Evolutionary conservation across 2,797 vertebrate genomes (phyloP), one percentile per base, ranked within the genome.

Genomic region (Sebastes alutus): DNA sequence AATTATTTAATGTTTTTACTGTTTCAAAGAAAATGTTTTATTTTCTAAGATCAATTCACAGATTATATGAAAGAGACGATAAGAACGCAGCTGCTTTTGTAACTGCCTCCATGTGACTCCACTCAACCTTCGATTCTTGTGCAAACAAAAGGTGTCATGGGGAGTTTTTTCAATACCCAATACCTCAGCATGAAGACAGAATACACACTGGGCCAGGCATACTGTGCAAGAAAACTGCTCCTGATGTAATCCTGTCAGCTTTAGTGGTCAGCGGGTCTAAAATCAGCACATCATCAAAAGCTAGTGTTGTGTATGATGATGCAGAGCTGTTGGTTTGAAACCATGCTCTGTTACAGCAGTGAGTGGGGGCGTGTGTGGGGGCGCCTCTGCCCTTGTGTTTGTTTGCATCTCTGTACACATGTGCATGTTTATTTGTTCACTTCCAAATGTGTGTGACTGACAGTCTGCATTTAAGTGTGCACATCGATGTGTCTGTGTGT

Each of bases 281-380:
- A 80, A 64, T 75, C 25, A 68, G 8, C 22, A 7, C 18, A 84
- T 76, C 4, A 72, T 80, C 29, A 76, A 71, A 38, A 64, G 35
- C 58, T 23, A 79, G 11, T n/a, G 58, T 20, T 74, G 69, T 61
- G 80, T 62, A 75, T 58, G 66, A 55, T 14, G 49, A 66, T 61
- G 75, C 4, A 1, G 42, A 12, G 58, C 18, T 64, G 12, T 29
- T 79, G 67, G 23, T 70, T 22, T 32, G 9, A 74, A 58, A 78
- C n/a, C 29, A 49, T 29, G 20, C 23, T 33, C 55, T 62, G 23
- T 27, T 72, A 38, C n/a, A 22, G 10, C 70, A 70, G 18, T 59
- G 79, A 38, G 78, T 63, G 64, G 49, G 77, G 11, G 38, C 38
- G 67, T 62, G 56, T 79, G 80, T 75, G 81, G 66, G 88, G 62